Evolutionary conservation across 2,888 invertebrate species (phyloP).

Genomic region (Apamea epomidion): DNA sequence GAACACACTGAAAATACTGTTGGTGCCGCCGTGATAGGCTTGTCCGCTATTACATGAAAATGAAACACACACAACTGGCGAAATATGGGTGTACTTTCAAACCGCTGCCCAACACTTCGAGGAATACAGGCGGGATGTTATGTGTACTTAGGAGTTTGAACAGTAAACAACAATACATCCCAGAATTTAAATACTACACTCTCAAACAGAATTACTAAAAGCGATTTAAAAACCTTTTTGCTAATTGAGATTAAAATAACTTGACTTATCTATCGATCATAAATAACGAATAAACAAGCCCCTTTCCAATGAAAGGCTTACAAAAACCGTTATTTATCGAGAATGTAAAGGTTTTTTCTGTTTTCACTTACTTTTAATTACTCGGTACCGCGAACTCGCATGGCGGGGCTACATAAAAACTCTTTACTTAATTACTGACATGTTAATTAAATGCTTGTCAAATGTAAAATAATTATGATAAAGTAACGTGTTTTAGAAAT

Average conservation of each 20-base stretch:
- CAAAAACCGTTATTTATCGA: conserved; percentile 28
- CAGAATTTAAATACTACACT: neutral
- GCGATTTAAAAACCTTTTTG: conserved; percentile 3
- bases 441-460: conserved; percentile 52
- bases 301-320: conserved; percentile 27
- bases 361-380: conserved; percentile 46
- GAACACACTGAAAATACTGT: too few relatives aligned
- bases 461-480: conserved; percentile 9
- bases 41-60: too few relatives aligned
- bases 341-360: neutral
- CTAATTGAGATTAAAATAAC: conserved; percentile 36
- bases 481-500: conserved; percentile 31
- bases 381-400: conserved; percentile 20
- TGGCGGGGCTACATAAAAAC: conserved; percentile 32
- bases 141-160: neutral
- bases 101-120: too few relatives aligned
- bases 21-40: too few relatives aligned
- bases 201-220: conserved; percentile 8
- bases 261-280: conserved; percentile 38
- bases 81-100: too few relatives aligned
- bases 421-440: conserved; percentile 37
- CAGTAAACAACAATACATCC: neutral
- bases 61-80: too few relatives aligned
- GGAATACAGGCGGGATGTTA: too few relatives aligned
- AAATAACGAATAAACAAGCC: conserved; percentile 38